Percentiles rank a stretch among this genome's conserved stretches.
These are phyloP conservation scores for Hydrotaea cyrtoneurina DNA, from an alignment of 2,888 invertebrate species.

Conservation along the genomic window DNA sequence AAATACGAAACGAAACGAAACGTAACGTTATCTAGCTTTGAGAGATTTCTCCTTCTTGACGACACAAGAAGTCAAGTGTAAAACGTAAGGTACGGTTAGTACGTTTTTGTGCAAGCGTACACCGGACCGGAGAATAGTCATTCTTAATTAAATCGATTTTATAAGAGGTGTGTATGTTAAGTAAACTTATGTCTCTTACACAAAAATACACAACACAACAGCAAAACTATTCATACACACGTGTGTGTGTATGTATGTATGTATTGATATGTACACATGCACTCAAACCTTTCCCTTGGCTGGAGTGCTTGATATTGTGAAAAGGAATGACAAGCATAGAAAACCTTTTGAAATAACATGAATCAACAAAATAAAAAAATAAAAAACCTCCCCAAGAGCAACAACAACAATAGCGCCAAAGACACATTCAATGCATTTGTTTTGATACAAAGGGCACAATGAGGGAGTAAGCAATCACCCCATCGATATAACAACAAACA, in stretches of 20 bases:
- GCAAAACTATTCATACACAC: background rate
- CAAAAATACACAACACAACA: background rate
- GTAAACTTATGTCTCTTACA: background rate
- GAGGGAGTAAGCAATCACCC: background rate
- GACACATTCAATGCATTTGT: conserved; percentile 20
- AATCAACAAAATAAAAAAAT: no score
- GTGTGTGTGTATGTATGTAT: no score
- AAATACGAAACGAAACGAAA: background rate
- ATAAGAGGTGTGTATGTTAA: background rate
- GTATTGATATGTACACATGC: no score
- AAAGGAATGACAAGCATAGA: conserved; percentile 2
- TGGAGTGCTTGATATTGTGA: background rate
- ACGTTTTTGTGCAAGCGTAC: background rate
- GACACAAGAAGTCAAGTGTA: no score
- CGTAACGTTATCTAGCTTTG: background rate
- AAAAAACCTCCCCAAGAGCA: background rate
- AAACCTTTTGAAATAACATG: background rate
- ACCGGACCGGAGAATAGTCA: background rate
- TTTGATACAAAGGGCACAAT: conserved; percentile 8
- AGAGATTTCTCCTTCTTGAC: no score
- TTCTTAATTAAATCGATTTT: conserved; percentile 4
- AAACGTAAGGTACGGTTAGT: background rate
- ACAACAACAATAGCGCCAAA: background rate
- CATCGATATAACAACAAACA: background rate
- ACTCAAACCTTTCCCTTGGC: no score